Conservation (phyloP, 2,888 invertebrate species). For the Habroteleia sp. region DNA sequence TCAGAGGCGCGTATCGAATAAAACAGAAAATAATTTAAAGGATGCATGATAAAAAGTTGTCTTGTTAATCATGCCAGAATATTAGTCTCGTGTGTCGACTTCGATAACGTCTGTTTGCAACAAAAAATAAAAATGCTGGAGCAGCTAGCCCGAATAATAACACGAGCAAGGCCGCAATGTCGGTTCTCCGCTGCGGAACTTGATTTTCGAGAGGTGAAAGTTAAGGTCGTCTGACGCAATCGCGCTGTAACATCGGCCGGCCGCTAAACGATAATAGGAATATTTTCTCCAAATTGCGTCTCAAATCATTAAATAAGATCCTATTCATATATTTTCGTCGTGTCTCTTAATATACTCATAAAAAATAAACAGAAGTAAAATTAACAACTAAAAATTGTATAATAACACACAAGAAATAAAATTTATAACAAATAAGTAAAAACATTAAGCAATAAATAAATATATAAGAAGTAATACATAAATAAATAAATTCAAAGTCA, state of each 20-base stretch:
- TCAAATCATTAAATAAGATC: constrained; percentile 16
- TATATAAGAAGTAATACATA: too few relatives aligned
- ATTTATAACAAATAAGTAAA: too few relatives aligned
- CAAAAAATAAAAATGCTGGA: constrained; percentile 35
- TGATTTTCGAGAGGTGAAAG: constrained; percentile 66
- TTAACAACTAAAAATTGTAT: too few relatives aligned
- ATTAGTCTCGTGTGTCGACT: constrained; percentile 43
- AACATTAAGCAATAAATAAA: too few relatives aligned
- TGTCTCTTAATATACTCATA: too few relatives aligned
- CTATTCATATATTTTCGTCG: constrained; percentile 2
- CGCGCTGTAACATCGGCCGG: constrained; percentile 23
- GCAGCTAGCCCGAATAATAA: constrained; percentile 50
- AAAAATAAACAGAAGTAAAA: not conserved
- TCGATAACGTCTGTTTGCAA: constrained; percentile 43
- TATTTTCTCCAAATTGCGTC: constrained; percentile 50
- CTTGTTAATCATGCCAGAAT: constrained; percentile 31
- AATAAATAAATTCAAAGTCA: too few relatives aligned
- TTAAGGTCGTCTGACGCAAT: constrained; percentile 66
- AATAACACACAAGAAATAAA: too few relatives aligned
- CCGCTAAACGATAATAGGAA: constrained; percentile 43
- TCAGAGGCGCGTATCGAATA: too few relatives aligned
- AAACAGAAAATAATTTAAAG: too few relatives aligned
- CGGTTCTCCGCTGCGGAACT: constrained; percentile 59
- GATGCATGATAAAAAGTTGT: too few relatives aligned
- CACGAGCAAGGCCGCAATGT: constrained; percentile 60